Conservation (phyloP, 2,888 invertebrate genomes). For the Byasa hedistus region DNA sequence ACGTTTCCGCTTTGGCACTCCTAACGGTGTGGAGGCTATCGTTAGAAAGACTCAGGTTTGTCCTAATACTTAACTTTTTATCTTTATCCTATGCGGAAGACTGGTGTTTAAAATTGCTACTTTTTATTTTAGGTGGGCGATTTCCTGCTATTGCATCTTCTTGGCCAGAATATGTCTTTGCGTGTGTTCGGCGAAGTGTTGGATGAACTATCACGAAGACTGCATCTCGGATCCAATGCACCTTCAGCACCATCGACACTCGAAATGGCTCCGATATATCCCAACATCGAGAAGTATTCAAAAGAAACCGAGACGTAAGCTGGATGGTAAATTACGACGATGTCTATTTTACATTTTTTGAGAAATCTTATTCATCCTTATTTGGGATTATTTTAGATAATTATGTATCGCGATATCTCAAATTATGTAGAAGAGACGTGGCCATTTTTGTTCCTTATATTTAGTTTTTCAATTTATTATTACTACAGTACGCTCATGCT, state of each 20-base stretch:
- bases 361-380: slow-evolving; percentile 31
- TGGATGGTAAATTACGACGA: slow-evolving; percentile 19
- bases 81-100: neutral
- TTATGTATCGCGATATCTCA: slow-evolving; percentile 33
- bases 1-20: slow-evolving; percentile 88
- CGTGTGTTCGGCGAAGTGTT: slow-evolving; percentile 89
- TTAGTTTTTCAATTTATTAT: slow-evolving; percentile 22
- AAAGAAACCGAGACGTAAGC: slow-evolving; percentile 91
- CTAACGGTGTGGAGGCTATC: slow-evolving; percentile 86
- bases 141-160: slow-evolving; percentile 89
- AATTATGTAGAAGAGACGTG: slow-evolving; percentile 38
- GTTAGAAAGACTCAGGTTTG: slow-evolving; percentile 89
- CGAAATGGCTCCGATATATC: slow-evolving; percentile 92
- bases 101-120: neutral
- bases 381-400: slow-evolving; percentile 26
- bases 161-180: slow-evolving; percentile 93
- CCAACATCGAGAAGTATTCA: slow-evolving; percentile 87
- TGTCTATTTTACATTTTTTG: slow-evolving; percentile 38
- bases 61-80: neutral
- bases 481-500: slow-evolving; percentile 19
- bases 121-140: slow-evolving; percentile 86
- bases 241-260: slow-evolving; percentile 93
- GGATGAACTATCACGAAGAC: slow-evolving; percentile 86
- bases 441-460: slow-evolving; percentile 31
- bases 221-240: slow-evolving; percentile 86